phyloP scores from a whole-genome alignment of 2,113 vertebrate species.

The Rostratula benghalensis region DNA sequence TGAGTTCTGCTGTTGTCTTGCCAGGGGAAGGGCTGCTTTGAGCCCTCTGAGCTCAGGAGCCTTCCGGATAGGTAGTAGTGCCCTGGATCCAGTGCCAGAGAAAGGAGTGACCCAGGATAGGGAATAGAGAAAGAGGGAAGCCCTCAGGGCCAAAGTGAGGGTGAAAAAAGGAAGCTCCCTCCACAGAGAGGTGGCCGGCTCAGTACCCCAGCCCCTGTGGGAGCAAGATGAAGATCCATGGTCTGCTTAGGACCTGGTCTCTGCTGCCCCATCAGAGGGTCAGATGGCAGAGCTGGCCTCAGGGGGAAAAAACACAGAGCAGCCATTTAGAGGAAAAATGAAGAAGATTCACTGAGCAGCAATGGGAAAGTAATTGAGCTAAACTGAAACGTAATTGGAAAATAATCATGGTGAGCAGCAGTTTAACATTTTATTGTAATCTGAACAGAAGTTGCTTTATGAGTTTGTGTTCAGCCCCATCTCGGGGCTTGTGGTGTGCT shows the following conservation, averaged over 20 bases:
- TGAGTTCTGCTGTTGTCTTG: not conserved
- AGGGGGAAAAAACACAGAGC: not conserved
- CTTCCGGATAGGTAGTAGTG: not conserved
- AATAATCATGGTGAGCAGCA: constrained; percentile 60
- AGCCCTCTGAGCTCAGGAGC: fast-evolving
- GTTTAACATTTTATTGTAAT: constrained; percentile 61
- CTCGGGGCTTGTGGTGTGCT: not conserved
- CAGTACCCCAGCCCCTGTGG: fast-evolving
- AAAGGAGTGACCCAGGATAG: not conserved
- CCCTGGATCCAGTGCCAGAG: not conserved
- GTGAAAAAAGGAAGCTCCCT: not conserved
- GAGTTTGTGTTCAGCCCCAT: constrained; percentile 9
- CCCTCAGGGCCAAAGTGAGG: not conserved
- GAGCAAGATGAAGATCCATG: not conserved
- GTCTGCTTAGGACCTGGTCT: not conserved
- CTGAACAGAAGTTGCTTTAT: constrained; percentile 46
- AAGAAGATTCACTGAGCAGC: constrained; percentile 69
- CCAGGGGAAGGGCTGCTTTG: not conserved
- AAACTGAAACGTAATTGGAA: constrained; percentile 78
- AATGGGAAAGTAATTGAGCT: constrained; percentile 79
- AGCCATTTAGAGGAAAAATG: constrained; percentile 68
- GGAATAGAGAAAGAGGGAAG: not conserved
- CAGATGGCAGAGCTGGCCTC: not conserved
- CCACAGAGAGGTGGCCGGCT: not conserved
- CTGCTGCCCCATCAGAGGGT: not conserved